Evolutionary conservation across 2,113 vertebrate species (phyloP), one percentile per base, ranked within the genome.

Genomic region (Balaenoptera acutorostrata): DNA sequence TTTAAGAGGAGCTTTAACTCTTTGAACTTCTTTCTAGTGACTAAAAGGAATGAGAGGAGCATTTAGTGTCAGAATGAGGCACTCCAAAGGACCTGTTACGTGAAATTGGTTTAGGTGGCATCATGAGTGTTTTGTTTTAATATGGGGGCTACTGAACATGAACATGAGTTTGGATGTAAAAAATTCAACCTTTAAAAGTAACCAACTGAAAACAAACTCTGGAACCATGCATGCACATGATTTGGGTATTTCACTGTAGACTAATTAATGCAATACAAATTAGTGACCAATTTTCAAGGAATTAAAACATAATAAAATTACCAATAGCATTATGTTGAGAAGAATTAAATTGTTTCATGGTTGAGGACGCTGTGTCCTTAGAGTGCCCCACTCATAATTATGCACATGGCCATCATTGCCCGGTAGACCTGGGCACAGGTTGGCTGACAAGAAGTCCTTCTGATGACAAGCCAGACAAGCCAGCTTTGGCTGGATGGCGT

Each of bases 221-320:
- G 18, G 12, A 92, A 69, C 27, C 27, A 41, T 27, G 36, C 20
- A 31, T 17, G 15, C 49, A 17, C 49, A 17, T 49, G 13, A 85
- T 55, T 64, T 59, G 15, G 55, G 23, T 49, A 64, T 36, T 36
- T 49, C 0, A 17, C 27, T 92, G 27, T 33, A 49, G 55, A 49
- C 23, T 57, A 93, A 96, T 66, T 71, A 86, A 84, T 87, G 27
- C n/a, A 75, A 8, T 90, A 57, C 29, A 75, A 97, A 80, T 94
- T 74, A 84, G 69, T 55, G 39, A 90, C 57, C 33, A 49, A 29
- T 95, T 94, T 81, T 94, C 49, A 52, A 93, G 55, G 39, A 59
- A 71, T 95, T 94, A 95, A 93, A 83, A 84, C 39, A 57, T 55
- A 94, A 88, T 59, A 83, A 93, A 96, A n/a, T 13, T 23, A 92